Percentiles rank a stretch among this genome's conserved stretches.
These are phyloP conservation scores for Cossypha dichroa DNA, from an alignment of 2,797 vertebrate genomes.

Conservation along the genomic window DNA sequence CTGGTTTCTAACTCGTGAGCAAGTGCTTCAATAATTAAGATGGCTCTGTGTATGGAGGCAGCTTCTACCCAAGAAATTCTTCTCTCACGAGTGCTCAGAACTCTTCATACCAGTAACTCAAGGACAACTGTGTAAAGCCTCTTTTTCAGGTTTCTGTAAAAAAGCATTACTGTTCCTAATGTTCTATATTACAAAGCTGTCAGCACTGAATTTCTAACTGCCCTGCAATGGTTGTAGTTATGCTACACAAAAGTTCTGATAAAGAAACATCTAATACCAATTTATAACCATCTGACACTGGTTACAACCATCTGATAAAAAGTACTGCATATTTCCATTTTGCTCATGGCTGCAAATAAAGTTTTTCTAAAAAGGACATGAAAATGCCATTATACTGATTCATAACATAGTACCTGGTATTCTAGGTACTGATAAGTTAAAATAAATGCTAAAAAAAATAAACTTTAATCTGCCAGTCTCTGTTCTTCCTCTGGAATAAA, in stretches of 20 bases:
- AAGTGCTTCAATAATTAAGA: not conserved
- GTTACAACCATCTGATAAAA: not conserved
- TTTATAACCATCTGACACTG: not conserved
- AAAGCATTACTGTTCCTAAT: not conserved
- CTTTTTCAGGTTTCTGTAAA: not conserved
- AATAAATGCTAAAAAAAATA: not conserved
- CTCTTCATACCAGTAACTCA: not conserved
- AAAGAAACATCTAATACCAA: not conserved
- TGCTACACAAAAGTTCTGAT: not conserved
- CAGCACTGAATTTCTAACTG: not conserved
- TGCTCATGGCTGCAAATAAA: not conserved
- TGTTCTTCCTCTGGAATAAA: not conserved
- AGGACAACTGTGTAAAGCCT: not conserved
- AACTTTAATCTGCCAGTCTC: not conserved
- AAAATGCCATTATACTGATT: not conserved
- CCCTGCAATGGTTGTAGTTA: not conserved
- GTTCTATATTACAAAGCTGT: not conserved
- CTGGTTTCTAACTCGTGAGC: not conserved
- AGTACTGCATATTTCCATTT: not conserved
- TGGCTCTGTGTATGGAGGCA: not conserved
- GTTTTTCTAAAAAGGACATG: not conserved
- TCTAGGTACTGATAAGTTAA: not conserved
- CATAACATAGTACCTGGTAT: not conserved
- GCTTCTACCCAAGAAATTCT: not conserved
- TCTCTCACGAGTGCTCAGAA: fast-evolving